Conservation (phyloP, 2,888 invertebrate species). For the Lasioglossum lativentre region DNA sequence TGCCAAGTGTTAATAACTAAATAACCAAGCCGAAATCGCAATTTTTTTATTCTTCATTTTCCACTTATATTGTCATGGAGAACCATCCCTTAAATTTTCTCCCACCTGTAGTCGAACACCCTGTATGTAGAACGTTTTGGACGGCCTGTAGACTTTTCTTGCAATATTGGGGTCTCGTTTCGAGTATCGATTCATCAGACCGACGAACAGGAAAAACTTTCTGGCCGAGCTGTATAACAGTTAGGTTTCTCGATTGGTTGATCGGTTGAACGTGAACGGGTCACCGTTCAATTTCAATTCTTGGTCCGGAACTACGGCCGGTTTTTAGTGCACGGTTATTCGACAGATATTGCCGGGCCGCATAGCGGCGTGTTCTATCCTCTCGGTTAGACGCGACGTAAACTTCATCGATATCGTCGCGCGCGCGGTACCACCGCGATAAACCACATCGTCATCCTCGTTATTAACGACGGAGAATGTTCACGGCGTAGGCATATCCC, state of each 20-base stretch:
- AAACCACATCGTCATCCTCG: constrained; percentile 28
- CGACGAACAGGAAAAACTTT: background rate
- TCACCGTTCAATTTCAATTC: constrained; percentile 20
- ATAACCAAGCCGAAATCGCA: too few species aligned
- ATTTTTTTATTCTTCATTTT: too few species aligned
- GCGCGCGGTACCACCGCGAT: constrained; percentile 18
- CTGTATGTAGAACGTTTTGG: too few species aligned
- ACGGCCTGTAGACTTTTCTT: too few species aligned
- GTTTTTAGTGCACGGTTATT: constrained; percentile 23
- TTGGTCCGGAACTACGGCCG: background rate
- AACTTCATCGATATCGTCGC: constrained; percentile 27
- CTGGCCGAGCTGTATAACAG: background rate
- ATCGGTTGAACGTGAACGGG: background rate
- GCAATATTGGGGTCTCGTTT: background rate
- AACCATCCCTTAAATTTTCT: too few species aligned
- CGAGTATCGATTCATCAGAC: background rate
- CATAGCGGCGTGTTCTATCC: constrained; percentile 16
- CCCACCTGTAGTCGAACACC: too few species aligned
- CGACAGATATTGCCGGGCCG: background rate
- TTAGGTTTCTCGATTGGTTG: background rate
- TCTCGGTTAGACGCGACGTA: constrained; percentile 4
- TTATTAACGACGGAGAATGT: constrained; percentile 25
- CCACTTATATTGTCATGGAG: too few species aligned
- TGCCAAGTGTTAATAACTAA: too few species aligned
- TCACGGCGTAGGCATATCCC: constrained; percentile 23